These are phyloP conservation scores for Whitmania pigra DNA, from an alignment of 1,140 invertebrate species.

Conservation along the genomic window DNA sequence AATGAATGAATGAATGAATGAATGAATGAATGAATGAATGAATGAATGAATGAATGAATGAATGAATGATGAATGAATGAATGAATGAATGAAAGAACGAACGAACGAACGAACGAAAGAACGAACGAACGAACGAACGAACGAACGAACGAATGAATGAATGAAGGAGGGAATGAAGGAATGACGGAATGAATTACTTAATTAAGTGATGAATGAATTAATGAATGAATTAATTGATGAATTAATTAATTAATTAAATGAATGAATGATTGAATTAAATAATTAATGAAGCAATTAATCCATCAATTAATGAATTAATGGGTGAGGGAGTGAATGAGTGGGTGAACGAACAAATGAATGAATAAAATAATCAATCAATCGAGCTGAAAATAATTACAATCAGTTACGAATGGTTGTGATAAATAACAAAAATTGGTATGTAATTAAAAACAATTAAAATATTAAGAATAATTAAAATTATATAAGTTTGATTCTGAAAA, in stretches of 20 bases:
- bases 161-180: neutral
- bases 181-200: too few relatives aligned
- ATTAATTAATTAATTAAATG: neutral
- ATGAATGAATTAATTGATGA: neutral
- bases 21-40: conserved; percentile 9
- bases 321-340: neutral
- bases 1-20: neutral
- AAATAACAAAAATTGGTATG: too few relatives aligned
- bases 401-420: neutral
- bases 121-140: neutral
- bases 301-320: neutral
- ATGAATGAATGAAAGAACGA: neutral
- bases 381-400: too few relatives aligned
- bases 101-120: too few relatives aligned
- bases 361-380: too few relatives aligned
- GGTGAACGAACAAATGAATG: neutral
- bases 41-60: conserved; percentile 6
- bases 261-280: too few relatives aligned
- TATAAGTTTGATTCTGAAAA: too few relatives aligned
- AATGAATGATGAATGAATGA: conserved; percentile 10
- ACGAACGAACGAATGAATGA: neutral
- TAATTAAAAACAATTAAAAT: too few relatives aligned
- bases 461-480: too few relatives aligned
- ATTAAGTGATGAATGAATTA: neutral
- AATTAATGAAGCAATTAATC: neutral